Evolutionary conservation across 1,140 invertebrate genomes (phyloP), one percentile per base, ranked within the genome.

Genomic region (Hycleus cichorii): DNA sequence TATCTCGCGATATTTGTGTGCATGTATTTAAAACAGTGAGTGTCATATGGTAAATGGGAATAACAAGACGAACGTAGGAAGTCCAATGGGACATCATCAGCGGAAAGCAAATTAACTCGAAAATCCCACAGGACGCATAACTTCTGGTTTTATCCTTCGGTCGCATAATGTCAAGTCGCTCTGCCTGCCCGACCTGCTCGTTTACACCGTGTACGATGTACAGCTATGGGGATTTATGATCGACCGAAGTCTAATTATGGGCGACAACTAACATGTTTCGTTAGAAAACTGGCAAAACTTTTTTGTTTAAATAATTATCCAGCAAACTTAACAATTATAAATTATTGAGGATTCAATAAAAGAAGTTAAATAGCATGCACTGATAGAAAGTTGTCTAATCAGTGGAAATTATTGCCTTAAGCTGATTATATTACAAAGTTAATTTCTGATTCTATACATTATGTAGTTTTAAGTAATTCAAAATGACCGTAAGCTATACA

Each of bases 101-200:
- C 59, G 61, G 63, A 53, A 67, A 69, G 63, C 67, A 69, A 69
- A 69, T 69, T 69, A 69, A 69, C 67, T 66, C 61, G 46, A 58
- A 58, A 67, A 57, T 60, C 67, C 43, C 65, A 9, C 24, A 59
- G 60, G 67, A 65, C 48, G 59, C 65, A 69, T 69, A 69, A 69
- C 64, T 69, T 55, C 62, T 60, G 62, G 64, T 67, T 67, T 69
- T 64, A 69, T 67, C 67, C 67, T 69, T 67, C 58, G 64, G 66
- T 61, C 57, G 64, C 58, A 52, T 57, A 60, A 63, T 63, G 62
- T 63, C 62, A 63, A 63, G 62, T 63, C 55, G 54, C 32, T 32
- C 49, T 46, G 49, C 49, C 49, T 48, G 39, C 49, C 49, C 56
- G 39, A 49, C 52, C 58, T 52, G 55, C 58, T 59, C 52, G 46